Evolutionary conservation across 2,888 invertebrate genomes (phyloP).

Genomic region (Acleris literana): DNA sequence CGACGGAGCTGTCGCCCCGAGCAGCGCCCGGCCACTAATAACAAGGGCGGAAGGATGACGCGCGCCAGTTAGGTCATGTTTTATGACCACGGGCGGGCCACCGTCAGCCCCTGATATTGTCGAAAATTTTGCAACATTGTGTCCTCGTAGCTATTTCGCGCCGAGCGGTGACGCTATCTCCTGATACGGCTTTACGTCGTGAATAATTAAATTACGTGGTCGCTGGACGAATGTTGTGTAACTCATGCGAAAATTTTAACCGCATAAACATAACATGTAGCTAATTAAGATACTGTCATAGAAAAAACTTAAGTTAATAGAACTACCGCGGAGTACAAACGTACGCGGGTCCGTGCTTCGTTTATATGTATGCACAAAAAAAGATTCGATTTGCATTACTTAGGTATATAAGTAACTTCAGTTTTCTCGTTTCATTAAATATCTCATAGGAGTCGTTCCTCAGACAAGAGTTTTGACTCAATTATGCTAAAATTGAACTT

Average conservation of each 20-base stretch:
- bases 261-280: slow-evolving; percentile 15
- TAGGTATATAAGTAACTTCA: too few relatives aligned
- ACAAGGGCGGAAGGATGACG: slow-evolving; percentile 43
- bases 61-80: slow-evolving; percentile 42
- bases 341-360: too few relatives aligned
- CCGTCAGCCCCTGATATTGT: slow-evolving; percentile 29
- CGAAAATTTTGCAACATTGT: slow-evolving; percentile 32
- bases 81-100: slow-evolving; percentile 38
- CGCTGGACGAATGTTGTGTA: slow-evolving; percentile 23
- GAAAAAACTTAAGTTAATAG: neutral
- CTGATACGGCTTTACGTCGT: slow-evolving; percentile 23
- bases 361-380: too few relatives aligned
- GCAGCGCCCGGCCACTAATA: slow-evolving; percentile 45
- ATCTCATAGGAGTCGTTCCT: too few relatives aligned
- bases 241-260: slow-evolving; percentile 19
- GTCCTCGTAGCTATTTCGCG: slow-evolving; percentile 21
- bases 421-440: too few relatives aligned
- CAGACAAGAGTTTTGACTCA: too few relatives aligned
- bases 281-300: slow-evolving; percentile 26
- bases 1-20: slow-evolving; percentile 53
- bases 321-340: too few relatives aligned
- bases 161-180: slow-evolving; percentile 21
- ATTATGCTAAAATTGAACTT: too few relatives aligned
- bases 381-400: too few relatives aligned
- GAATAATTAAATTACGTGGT: slow-evolving; percentile 38